Percentiles rank a stretch among this genome's conserved stretches.
Conservation (phyloP, 2,888 invertebrate genomes). For the Rhodophaea formosa region DNA sequence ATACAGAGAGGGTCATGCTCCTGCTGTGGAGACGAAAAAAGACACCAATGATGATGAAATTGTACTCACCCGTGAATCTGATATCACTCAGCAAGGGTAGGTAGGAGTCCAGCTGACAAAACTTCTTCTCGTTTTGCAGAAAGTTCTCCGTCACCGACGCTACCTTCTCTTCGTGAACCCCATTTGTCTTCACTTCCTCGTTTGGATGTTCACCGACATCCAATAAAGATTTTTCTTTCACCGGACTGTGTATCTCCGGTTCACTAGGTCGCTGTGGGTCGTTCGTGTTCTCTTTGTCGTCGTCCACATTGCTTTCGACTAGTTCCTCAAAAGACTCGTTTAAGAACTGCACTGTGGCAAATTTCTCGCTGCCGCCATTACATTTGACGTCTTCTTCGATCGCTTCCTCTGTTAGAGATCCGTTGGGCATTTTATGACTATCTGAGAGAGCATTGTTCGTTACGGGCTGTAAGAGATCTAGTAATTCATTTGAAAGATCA, state of each 20-base stretch:
- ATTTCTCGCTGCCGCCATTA: conserved; percentile 60
- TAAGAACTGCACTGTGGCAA: conserved; percentile 66
- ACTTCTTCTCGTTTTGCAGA: conserved; percentile 76
- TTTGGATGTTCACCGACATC: conserved; percentile 29
- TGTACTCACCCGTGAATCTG: conserved; percentile 72
- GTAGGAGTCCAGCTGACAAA: conserved; percentile 60
- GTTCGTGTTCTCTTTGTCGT: conserved; percentile 53
- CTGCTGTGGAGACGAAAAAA: too few species aligned
- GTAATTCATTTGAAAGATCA: conserved; percentile 6
- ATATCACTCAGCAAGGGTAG: conserved; percentile 69
- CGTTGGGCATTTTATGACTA: conserved; percentile 24
- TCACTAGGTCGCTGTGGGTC: conserved; percentile 40
- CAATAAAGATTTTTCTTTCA: conserved; percentile 27
- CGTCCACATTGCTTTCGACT: conserved; percentile 71
- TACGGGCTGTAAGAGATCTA: neutral
- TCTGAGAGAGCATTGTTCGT: conserved; percentile 2
- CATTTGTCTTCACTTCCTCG: conserved; percentile 34
- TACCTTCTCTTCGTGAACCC: conserved; percentile 44
- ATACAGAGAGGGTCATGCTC: too few species aligned
- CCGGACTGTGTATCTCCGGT: conserved; percentile 19
- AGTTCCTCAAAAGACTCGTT: conserved; percentile 70
- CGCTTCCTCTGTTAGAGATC: conserved; percentile 25
- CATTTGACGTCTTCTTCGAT: conserved; percentile 35
- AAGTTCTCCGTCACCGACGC: conserved; percentile 62
- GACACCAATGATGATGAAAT: too few species aligned